Evolutionary conservation across 2,888 invertebrate genomes (phyloP).

Genomic region (Netelia fuscicornis): DNA sequence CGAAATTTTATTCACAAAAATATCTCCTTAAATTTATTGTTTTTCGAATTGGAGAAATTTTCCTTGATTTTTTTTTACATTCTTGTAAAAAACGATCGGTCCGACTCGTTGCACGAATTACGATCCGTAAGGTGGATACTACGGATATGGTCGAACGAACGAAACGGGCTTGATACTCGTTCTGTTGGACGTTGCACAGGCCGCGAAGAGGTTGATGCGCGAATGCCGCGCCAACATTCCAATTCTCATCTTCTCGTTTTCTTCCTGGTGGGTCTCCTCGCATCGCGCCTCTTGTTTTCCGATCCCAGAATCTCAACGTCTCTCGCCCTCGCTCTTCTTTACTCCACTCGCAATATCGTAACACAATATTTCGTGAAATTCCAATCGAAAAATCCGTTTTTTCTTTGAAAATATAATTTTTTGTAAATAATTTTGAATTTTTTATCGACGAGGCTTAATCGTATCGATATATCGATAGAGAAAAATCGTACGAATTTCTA

Average conservation of each 20-base stretch:
- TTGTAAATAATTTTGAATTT: no score
- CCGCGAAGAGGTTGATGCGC: constrained; percentile 79
- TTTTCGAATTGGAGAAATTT: not conserved
- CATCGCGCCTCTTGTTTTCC: constrained; percentile 6
- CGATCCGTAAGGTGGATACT: constrained; percentile 53
- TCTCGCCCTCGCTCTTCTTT: constrained; percentile 30
- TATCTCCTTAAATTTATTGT: not conserved
- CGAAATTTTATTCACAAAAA: no score
- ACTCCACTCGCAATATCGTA: not conserved
- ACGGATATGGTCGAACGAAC: constrained; percentile 69
- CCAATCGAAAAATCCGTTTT: no score
- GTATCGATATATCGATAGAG: no score
- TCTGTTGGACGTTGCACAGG: constrained; percentile 66
- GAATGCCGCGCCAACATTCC: constrained; percentile 80
- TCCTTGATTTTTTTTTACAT: not conserved
- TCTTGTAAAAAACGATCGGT: not conserved
- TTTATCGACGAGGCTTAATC: no score
- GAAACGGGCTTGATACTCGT: constrained; percentile 58
- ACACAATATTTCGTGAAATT: no score
- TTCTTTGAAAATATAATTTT: no score
- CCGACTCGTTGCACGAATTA: constrained; percentile 62
- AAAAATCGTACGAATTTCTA: no score
- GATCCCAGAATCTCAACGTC: not conserved
- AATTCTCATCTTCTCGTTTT: constrained; percentile 68
- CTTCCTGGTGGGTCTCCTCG: constrained; percentile 72